Evolutionary conservation across 2,113 vertebrate species (phyloP).

Genomic region (Speoplatyrhinus poulsoni): DNA sequence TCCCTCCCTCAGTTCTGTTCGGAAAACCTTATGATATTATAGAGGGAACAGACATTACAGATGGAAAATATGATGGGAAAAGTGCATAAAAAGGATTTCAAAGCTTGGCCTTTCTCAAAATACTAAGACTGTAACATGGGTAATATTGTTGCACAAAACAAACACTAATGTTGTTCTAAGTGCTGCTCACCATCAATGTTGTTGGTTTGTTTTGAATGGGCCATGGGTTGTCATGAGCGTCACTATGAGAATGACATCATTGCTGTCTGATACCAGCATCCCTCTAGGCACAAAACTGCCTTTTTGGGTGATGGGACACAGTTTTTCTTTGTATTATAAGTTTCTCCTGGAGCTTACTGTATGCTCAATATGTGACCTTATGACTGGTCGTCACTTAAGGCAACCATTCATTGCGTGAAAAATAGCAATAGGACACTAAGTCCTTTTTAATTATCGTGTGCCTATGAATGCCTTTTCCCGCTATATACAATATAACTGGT

Average conservation of each 20-base stretch:
- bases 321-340: slow-evolving; percentile 19
- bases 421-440: slow-evolving; percentile 27
- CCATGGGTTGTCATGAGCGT: slow-evolving; percentile 60
- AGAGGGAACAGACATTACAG: not conserved
- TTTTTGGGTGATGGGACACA: slow-evolving; percentile 21
- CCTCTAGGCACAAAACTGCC: slow-evolving; percentile 29
- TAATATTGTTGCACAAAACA: not conserved
- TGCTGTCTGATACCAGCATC: slow-evolving; percentile 35
- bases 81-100: not conserved
- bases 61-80: slow-evolving; percentile 20
- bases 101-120: too few relatives aligned
- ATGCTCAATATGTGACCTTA: slow-evolving; percentile 1
- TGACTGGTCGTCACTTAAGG: not conserved
- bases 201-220: slow-evolving; percentile 61
- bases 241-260: slow-evolving; percentile 67
- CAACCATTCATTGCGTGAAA: not conserved
- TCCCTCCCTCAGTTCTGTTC: slow-evolving; percentile 17
- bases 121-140: not conserved
- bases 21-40: slow-evolving; percentile 20
- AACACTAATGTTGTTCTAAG: not conserved
- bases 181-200: slow-evolving; percentile 17
- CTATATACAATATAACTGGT: not conserved
- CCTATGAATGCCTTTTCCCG: slow-evolving; percentile 1
- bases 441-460: slow-evolving; percentile 32
- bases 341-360: not conserved